These are phyloP conservation scores for Rhagoletis pomonella DNA, from an alignment of 1,140 invertebrate genomes.

Conservation along the genomic window DNA sequence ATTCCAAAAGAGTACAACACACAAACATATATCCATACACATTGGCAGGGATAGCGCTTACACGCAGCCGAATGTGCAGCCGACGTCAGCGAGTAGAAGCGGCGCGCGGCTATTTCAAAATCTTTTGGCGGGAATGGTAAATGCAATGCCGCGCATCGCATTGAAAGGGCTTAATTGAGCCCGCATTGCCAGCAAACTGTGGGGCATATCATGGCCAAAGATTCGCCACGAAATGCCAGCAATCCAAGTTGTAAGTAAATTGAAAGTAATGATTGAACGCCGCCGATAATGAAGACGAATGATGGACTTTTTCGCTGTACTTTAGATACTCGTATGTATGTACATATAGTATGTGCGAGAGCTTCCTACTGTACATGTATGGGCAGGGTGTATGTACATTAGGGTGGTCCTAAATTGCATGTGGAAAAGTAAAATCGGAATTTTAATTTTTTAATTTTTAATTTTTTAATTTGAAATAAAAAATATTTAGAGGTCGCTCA, in stretches of 20 bases:
- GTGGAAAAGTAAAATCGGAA: too few species aligned
- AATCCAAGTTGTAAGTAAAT: constrained; percentile 23
- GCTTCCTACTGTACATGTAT: too few species aligned
- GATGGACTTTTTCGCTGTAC: neutral
- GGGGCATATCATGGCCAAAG: neutral
- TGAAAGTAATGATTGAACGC: constrained; percentile 45
- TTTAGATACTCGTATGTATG: too few species aligned
- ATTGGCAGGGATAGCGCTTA: neutral
- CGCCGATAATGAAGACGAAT: constrained; percentile 50
- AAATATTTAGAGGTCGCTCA: too few species aligned
- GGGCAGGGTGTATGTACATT: too few species aligned
- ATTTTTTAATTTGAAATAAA: too few species aligned
- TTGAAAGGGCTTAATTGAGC: neutral
- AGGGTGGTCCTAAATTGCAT: too few species aligned
- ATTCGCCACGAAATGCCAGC: neutral
- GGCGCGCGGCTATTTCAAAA: neutral
- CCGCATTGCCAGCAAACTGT: neutral
- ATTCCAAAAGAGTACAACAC: neutral
- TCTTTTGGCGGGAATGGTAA: constrained; percentile 18
- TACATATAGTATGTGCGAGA: too few species aligned
- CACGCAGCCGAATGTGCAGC: neutral
- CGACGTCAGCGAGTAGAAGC: neutral
- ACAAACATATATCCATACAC: neutral
- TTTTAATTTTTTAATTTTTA: too few species aligned
- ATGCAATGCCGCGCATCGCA: neutral